Base-by-base conservation (phyloP, 2,888 invertebrate species). In the Noctua comes region DNA sequence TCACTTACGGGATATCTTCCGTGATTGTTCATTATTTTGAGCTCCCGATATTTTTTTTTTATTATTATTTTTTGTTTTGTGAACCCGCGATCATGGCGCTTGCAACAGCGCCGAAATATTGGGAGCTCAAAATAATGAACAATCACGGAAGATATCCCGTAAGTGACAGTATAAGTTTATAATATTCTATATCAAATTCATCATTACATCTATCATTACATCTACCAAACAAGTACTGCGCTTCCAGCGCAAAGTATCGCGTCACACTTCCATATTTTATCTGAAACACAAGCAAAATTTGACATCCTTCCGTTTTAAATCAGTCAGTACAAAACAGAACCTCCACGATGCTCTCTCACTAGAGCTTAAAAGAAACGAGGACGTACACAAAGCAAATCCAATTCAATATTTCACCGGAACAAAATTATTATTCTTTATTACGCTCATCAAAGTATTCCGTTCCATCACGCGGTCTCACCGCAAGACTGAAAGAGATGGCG, bases 361-460 rank as follows among this genome's bases (percentile, higher is more conserved):
- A 64, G 16, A 72, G 13, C 16, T 54, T 74, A 62, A 43, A 83
- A 72, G 54, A 76, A 75, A 48, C 51, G 46, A 64, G 1, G 1
- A 62, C 54, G 24, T 27, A 73, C 73, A 77, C 77, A 86, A 78
- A 86, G 77, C 74, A 84, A 86, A 87, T 79, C 70, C 79, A 78
- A 76, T 85, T 78, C 85, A 79, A 87, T 87, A 80, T 85, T 84
- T 87, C 78, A 85, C 77, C 75, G 82, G 78, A 82, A 79, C 79
- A 76, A 82, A 82, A 80, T 82, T 77, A 87, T 85, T 85, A 85
- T 84, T 85, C 76, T 85, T 87, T 87, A 87, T 74, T 81, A 79
- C 66, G n/a, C 76, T 87, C 81, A 78, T 88, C 80, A 78, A 80
- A 84, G 81, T 73, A 79, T 79, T 83, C 81, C 76, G 74, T 87